Evolutionary conservation across 2,797 vertebrate species (phyloP).

Genomic region (Melanotaenia boesemani): DNA sequence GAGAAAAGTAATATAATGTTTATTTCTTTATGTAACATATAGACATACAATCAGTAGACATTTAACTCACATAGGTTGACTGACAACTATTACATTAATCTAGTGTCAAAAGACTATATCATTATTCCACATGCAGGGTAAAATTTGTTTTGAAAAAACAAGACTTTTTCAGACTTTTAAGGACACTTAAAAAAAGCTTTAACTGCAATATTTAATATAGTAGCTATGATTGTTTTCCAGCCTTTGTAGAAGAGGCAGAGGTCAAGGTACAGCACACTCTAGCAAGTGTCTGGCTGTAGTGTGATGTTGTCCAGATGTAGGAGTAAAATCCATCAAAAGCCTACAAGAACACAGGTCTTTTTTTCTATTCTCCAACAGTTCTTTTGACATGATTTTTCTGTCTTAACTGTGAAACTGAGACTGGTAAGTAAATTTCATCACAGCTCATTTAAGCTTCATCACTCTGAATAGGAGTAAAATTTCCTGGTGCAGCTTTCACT

Average conservation of each 20-base stretch:
- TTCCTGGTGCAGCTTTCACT: conserved; percentile 3
- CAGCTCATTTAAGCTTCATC: background rate
- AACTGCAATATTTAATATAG: background rate
- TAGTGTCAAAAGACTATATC: background rate
- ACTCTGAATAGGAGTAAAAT: background rate
- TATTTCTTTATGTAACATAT: background rate
- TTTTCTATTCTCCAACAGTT: background rate
- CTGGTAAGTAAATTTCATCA: background rate
- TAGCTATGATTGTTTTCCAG: background rate
- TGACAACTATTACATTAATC: background rate
- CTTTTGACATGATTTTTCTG: background rate
- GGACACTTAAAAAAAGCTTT: background rate
- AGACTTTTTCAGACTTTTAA: background rate
- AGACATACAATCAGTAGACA: background rate
- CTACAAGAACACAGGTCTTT: background rate
- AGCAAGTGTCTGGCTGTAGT: background rate
- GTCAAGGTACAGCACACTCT: background rate
- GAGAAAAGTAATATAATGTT: background rate
- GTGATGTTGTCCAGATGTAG: background rate
- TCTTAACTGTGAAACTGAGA: background rate
- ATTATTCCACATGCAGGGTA: background rate
- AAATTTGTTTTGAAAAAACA: background rate
- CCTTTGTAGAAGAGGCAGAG: background rate
- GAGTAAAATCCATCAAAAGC: background rate
- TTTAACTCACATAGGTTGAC: background rate